Evolutionary conservation across 2,113 vertebrate species (phyloP).

Genomic region (Aleadryas rufinucha): DNA sequence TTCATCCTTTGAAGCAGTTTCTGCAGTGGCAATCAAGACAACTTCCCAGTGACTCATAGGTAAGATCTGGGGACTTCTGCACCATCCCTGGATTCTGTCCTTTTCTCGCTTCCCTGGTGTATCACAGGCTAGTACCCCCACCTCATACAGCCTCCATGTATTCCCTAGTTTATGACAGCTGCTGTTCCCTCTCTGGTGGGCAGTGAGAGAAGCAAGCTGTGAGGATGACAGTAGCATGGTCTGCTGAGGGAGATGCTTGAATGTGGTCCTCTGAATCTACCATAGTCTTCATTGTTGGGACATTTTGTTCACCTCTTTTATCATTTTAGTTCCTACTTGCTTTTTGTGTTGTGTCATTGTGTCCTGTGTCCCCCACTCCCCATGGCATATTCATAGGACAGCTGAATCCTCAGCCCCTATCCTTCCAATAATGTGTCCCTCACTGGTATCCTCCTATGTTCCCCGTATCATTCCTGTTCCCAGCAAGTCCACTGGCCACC

Average conservation of each 20-base stretch:
- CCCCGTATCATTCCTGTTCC: not conserved
- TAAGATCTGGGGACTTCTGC: not conserved
- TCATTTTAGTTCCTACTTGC: not conserved
- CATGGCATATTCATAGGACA: not conserved
- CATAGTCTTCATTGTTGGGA: not conserved
- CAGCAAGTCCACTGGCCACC: not conserved
- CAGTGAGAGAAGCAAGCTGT: not conserved
- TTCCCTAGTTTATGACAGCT: not conserved
- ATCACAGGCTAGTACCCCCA: not conserved
- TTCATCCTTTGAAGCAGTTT: not conserved
- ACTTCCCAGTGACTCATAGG: not conserved
- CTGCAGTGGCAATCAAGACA: not conserved
- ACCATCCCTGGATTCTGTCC: not conserved
- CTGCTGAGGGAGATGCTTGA: not conserved
- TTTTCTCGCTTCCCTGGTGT: not conserved
- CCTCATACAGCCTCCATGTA: fast-evolving
- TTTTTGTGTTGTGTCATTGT: not conserved
- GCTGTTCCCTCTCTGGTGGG: not conserved
- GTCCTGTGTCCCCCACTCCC: fast-evolving
- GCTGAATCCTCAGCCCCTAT: not conserved
- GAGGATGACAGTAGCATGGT: not conserved
- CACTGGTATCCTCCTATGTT: fast-evolving
- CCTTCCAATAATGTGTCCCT: not conserved
- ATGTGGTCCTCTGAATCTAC: not conserved
- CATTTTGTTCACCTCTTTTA: not conserved